These are phyloP conservation scores for Aegypius monachus DNA, from an alignment of 2,113 vertebrate species.

Conservation along the genomic window DNA sequence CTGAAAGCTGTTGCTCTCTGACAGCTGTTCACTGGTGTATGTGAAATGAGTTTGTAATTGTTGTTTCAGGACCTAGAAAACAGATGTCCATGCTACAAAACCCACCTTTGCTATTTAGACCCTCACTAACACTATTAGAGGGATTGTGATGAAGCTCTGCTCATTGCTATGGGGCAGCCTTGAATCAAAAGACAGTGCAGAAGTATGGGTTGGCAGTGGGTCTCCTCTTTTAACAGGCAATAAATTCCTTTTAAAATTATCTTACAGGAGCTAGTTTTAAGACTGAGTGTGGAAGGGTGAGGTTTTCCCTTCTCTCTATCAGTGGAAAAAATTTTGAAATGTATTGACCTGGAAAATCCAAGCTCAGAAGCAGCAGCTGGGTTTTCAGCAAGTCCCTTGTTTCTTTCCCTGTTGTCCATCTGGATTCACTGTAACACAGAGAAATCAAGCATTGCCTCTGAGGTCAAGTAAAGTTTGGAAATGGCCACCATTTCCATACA, in stretches of 20 bases:
- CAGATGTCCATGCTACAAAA: background rate
- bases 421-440: background rate
- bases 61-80: background rate
- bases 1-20: background rate
- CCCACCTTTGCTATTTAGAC: background rate
- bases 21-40: background rate
- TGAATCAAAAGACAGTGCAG: background rate
- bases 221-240: background rate
- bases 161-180: background rate
- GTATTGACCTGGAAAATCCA: slow-evolving; percentile 31
- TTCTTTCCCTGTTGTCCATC: slow-evolving; percentile 4
- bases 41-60: background rate
- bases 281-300: background rate
- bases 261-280: background rate
- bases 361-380: background rate
- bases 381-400: slow-evolving; percentile 12
- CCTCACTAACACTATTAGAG: background rate
- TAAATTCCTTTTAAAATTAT: background rate
- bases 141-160: background rate
- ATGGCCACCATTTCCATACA: background rate
- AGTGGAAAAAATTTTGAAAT: background rate
- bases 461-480: background rate
- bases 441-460: background rate
- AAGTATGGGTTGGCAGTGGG: background rate
- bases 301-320: background rate